Evolutionary conservation across 2,888 invertebrate genomes (phyloP), one percentile per base, ranked within the genome.

Genomic region (Synergus laeviventris): DNA sequence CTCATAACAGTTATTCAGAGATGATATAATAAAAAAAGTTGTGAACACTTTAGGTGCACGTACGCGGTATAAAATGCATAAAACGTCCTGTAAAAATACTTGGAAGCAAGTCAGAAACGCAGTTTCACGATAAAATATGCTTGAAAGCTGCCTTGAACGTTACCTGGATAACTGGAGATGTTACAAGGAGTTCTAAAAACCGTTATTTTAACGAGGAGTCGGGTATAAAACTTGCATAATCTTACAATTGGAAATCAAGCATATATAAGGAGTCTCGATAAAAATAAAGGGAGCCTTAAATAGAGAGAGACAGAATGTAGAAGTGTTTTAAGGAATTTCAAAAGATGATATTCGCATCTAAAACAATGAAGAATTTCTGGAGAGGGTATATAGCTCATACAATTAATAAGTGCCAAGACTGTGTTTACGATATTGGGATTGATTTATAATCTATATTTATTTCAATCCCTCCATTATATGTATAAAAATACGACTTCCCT

Each of bases 51-150:
- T 62, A 62, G 62, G n/a, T 39, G 36, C 62, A 38, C 62, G 38
- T 62, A 38, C 61, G 45, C 24, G 16, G n/a, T 49, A 70, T 70
- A 31, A 70, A 70, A 49, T 45, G 31, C 45, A 70, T 70, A 42
- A 42, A 70, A 70, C 45, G 31, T n/a, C 45, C 49, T 70, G 66
- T 70, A 70, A 45, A 45, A 70, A 45, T 70, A 70, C 31, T 45
- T 31, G 66, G 16, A 70, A 31, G 66, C 45, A 42, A 70, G 45
- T 70, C 49, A 18, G 49, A 49, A 70, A 45, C 31, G 49, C 45
- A 16, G 49, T 70, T 70, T 12, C 45, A 5, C 3, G 24, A 31
- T 45, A 70, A 70, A 31, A 45, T 70, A 49, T 31, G 66, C 45
- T 70, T 49, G 21, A 66, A 66, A 45, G 31, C 66, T 66, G 42